Evolutionary conservation across 2,888 invertebrate genomes (phyloP), one percentile per base, ranked within the genome.

Genomic region (Ichneumoninae sp.): DNA sequence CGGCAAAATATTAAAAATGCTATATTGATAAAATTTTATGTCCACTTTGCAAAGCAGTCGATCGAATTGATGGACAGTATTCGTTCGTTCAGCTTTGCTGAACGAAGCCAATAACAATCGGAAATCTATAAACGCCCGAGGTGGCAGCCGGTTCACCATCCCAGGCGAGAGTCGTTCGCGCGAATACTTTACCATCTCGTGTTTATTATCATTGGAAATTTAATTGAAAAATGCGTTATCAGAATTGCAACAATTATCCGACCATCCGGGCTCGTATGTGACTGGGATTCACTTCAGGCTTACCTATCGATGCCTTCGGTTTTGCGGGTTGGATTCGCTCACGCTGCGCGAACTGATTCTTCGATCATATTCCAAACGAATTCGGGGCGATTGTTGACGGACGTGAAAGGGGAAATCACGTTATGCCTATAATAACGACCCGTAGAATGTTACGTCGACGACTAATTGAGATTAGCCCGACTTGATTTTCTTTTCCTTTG

Each of bases 151-250:
- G 33, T 79, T 75, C 26, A 36, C 19, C 26, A 52, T 36, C 44
- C 57, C 50, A 60, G 79, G 75, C 79, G 65, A 71, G 66, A 82
- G 74, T 79, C 76, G 82, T 80, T 85, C 79, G 71, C 76, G 76
- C 82, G 52, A 82, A 57, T 66, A 76, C 33, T 81, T 82, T 40
- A 82, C 60, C 82, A 73, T 80, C 68, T 71, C 60, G 78, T 44
- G 74, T 83, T 76, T 79, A 84, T 86, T 87, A 86, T 87, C 87
- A 80, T 84, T 77, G 83, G 78, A 85, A 87, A 86, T 86, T 86
- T 83, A 86, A 86, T 87, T 84, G 85, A 84, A 84, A 84, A 83
- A 77, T 54, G 69, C 71, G 87, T 85, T 87, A 87, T 86, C 85
- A 83, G 86, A 81, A 83, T 87, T 81, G 81, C 75, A 60, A 84